These are phyloP conservation scores for Gyps fulvus DNA, from an alignment of 2,113 vertebrate genomes.

Conservation along the genomic window DNA sequence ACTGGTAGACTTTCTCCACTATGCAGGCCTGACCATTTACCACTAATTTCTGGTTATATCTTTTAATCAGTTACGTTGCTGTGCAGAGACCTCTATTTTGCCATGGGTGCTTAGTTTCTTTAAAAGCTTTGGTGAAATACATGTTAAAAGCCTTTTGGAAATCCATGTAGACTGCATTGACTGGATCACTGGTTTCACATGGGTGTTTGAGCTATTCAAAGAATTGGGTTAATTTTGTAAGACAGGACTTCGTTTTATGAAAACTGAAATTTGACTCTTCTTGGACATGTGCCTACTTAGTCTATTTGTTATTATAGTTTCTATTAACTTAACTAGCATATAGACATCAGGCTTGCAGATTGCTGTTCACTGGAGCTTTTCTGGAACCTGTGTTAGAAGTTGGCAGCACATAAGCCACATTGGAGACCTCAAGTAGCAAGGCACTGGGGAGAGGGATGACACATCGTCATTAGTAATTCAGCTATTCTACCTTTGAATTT, in stretches of 20 bases:
- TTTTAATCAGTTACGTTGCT: neutral
- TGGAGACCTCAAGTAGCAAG: neutral
- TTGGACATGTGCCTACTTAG: neutral
- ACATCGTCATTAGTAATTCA: neutral
- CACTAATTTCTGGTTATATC: neutral
- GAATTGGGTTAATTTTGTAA: neutral
- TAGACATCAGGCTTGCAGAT: neutral
- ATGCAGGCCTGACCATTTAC: neutral
- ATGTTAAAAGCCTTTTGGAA: neutral
- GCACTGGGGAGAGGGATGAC: neutral
- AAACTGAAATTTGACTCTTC: neutral
- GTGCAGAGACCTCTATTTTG: neutral
- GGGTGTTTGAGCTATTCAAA: neutral
- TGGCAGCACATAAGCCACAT: neutral
- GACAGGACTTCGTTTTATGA: neutral
- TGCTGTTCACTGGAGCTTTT: neutral
- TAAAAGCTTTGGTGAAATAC: neutral
- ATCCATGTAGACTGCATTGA: accelerated
- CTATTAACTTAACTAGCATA: neutral
- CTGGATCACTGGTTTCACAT: neutral
- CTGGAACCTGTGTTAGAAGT: neutral
- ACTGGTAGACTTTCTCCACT: neutral
- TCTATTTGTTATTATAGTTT: neutral
- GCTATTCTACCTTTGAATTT: neutral
- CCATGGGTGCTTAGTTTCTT: neutral